Percentiles rank a stretch among this genome's conserved stretches.
Evolutionary conservation across 2,113 vertebrate species (phyloP).

Genomic region (Thryonomys swinderianus): DNA sequence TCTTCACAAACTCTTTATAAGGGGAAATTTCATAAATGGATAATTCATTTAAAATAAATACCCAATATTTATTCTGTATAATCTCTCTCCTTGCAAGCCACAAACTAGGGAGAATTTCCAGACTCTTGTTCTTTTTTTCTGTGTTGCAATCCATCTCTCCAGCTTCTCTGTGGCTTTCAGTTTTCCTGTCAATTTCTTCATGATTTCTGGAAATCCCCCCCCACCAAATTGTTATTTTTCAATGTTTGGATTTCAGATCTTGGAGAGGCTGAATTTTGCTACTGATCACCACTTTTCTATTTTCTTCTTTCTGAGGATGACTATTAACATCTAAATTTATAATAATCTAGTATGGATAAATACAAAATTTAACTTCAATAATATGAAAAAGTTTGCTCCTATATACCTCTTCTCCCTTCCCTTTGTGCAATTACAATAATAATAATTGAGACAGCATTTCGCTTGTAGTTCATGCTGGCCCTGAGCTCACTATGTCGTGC

Average conservation of each 20-base stretch:
- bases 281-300: not conserved
- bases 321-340: not conserved
- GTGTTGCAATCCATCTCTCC: not conserved
- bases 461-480: no score
- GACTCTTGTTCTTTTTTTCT: not conserved
- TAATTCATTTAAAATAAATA: slow-evolving; percentile 3
- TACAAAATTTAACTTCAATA: not conserved
- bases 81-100: not conserved
- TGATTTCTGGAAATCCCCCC: not conserved
- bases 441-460: no score
- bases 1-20: not conserved
- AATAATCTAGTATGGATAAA: not conserved
- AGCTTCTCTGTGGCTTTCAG: not conserved
- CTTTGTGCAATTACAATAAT: no score
- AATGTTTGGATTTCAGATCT: not conserved
- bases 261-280: not conserved
- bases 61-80: not conserved
- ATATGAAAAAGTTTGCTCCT: not conserved
- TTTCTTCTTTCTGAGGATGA: not conserved
- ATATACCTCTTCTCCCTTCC: not conserved
- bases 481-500: no score
- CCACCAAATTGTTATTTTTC: not conserved
- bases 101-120: not conserved
- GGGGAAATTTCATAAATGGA: not conserved
- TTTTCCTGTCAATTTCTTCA: not conserved